Evolutionary conservation across 2,113 vertebrate species (phyloP).

Genomic region (Helogale parvula): DNA sequence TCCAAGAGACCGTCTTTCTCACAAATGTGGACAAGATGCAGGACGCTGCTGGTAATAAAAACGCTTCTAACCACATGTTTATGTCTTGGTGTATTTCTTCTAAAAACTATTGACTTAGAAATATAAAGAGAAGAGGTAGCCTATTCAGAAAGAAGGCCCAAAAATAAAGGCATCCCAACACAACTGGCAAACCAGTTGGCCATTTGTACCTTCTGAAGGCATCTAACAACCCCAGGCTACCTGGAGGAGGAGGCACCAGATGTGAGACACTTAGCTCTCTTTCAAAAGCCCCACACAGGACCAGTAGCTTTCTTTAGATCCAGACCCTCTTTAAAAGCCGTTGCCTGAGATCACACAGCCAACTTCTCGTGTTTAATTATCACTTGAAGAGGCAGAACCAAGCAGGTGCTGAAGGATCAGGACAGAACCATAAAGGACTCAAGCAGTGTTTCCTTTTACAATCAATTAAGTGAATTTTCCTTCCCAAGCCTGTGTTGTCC

Average conservation of each 20-base stretch:
- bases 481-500: neutral
- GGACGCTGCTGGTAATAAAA: slow-evolving; percentile 55
- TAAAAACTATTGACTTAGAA: neutral
- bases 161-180: neutral
- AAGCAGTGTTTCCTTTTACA: slow-evolving; percentile 42
- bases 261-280: neutral
- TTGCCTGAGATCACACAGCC: slow-evolving; percentile 29
- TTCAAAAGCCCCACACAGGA: neutral
- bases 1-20: neutral
- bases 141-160: neutral
- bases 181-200: neutral
- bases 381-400: neutral
- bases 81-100: neutral
- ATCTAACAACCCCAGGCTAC: neutral
- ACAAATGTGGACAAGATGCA: neutral
- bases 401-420: neutral
- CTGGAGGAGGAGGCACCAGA: neutral
- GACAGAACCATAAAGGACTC: neutral
- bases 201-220: neutral
- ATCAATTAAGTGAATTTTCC: neutral
- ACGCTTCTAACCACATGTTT: neutral
- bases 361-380: neutral
- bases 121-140: neutral
- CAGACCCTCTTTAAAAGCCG: neutral
- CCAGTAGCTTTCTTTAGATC: neutral